These are phyloP conservation scores for Fistularia tabacaria DNA, from an alignment of 2,797 vertebrate genomes.

Conservation along the genomic window DNA sequence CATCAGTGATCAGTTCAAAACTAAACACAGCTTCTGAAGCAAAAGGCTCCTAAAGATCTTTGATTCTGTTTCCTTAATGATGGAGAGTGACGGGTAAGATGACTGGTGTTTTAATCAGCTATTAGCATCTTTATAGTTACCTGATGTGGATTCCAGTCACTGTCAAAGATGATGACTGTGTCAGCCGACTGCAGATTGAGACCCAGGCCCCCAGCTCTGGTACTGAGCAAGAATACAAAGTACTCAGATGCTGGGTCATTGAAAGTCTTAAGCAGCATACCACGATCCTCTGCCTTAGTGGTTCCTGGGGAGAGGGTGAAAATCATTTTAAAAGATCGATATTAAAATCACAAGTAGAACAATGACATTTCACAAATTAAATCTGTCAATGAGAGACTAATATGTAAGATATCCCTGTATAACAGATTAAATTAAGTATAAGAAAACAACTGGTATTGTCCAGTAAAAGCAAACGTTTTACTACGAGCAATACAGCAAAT, in stretches of 20 bases:
- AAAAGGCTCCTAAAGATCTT: too few relatives aligned
- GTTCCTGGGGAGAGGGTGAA: slow-evolving; percentile 74
- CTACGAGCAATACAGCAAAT: too few relatives aligned
- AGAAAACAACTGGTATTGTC: too few relatives aligned
- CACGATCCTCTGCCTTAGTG: slow-evolving; percentile 95
- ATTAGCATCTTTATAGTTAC: slow-evolving; percentile 51
- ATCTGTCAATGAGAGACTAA: too few relatives aligned
- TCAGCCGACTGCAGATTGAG: slow-evolving; percentile 96
- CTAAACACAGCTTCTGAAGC: background rate
- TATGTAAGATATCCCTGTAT: too few relatives aligned
- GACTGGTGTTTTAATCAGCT: background rate
- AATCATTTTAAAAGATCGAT: too few relatives aligned
- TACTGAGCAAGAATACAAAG: slow-evolving; percentile 95
- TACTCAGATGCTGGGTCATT: slow-evolving; percentile 89
- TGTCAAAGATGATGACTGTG: slow-evolving; percentile 95
- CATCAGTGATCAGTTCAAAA: background rate
- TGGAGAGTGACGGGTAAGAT: too few relatives aligned
- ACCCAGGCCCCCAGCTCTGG: slow-evolving; percentile 90
- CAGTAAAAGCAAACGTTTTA: too few relatives aligned
- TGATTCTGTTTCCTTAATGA: too few relatives aligned
- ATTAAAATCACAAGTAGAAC: background rate
- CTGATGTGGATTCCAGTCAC: slow-evolving; percentile 98
- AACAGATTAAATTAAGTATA: too few relatives aligned
- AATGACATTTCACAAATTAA: background rate
- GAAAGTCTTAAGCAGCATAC: slow-evolving; percentile 93